Percentiles rank a stretch among this genome's conserved stretches.
phyloP scores from a whole-genome alignment of 2,888 invertebrate genomes.

The Harpalus rufipes region DNA sequence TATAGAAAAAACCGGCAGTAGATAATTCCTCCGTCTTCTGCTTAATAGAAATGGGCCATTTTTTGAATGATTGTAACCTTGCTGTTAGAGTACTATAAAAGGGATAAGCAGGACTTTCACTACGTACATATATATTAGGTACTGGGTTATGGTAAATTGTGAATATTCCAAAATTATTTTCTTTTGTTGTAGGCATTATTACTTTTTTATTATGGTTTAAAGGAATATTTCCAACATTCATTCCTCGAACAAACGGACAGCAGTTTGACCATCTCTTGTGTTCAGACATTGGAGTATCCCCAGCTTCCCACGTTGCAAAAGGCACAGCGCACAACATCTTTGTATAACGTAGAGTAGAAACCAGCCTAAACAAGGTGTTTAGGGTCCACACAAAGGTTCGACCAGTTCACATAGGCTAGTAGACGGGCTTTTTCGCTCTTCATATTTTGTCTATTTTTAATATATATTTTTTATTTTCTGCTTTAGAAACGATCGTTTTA shows the following conservation, averaged over 20 bases:
- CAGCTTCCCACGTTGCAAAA: constrained; percentile 87
- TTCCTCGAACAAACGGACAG: constrained; percentile 85
- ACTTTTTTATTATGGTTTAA: constrained; percentile 1
- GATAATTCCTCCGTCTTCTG: constrained; percentile 89
- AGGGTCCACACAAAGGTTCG: constrained; percentile 80
- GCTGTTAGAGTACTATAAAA: constrained; percentile 52
- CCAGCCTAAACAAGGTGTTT: constrained; percentile 87
- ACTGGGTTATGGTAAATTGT: constrained; percentile 74
- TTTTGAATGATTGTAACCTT: constrained; percentile 83
- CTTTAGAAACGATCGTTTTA: too few species aligned
- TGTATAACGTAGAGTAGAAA: constrained; percentile 88
- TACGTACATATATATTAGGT: neutral
- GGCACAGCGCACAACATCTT: constrained; percentile 89
- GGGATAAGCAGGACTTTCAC: neutral
- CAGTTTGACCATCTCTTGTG: constrained; percentile 89
- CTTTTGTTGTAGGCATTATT: constrained; percentile 73
- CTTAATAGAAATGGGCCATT: constrained; percentile 90
- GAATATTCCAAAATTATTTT: constrained; percentile 75
- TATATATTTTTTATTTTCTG: too few species aligned
- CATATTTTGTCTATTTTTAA: neutral
- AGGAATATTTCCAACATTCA: constrained; percentile 14
- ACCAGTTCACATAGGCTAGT: constrained; percentile 85
- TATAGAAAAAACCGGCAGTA: too few species aligned
- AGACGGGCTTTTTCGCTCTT: constrained; percentile 77
- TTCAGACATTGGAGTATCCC: constrained; percentile 90